Evolutionary conservation across 2,888 invertebrate genomes (phyloP).

Genomic region (Caenorhabditis sp.): DNA sequence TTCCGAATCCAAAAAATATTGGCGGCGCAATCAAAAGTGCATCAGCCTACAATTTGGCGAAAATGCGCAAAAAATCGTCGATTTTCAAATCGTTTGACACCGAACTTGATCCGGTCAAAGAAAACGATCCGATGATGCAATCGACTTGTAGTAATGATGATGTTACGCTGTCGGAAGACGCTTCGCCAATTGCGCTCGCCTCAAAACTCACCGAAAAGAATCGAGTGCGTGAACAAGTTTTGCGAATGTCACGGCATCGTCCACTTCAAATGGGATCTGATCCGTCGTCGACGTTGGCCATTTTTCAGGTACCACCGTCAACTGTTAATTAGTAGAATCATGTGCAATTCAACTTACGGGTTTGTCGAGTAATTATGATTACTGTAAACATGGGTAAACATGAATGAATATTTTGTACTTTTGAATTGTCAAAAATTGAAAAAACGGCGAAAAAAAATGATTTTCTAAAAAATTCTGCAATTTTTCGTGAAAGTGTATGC

Average conservation of each 20-base stretch:
- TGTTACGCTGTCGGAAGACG: slow-evolving; percentile 30
- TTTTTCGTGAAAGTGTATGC: too few relatives aligned
- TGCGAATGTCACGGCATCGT: slow-evolving; percentile 43
- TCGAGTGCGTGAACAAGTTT: slow-evolving; percentile 17
- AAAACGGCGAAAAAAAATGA: too few relatives aligned
- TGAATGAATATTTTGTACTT: background rate
- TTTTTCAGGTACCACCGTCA: slow-evolving; percentile 39
- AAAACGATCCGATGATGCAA: slow-evolving; percentile 17
- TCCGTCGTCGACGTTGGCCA: slow-evolving; percentile 37
- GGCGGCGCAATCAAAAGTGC: slow-evolving; percentile 48
- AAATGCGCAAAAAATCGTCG: slow-evolving; percentile 40
- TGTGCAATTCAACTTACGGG: background rate
- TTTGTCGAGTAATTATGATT: background rate
- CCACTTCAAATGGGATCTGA: slow-evolving; percentile 37
- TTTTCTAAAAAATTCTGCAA: too few relatives aligned
- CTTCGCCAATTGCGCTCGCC: background rate
- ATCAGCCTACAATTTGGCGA: slow-evolving; percentile 49
- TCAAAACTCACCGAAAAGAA: background rate
- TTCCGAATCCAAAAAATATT: slow-evolving; percentile 14
- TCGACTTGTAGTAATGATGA: slow-evolving; percentile 33
- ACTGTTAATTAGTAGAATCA: background rate
- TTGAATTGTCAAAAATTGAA: background rate
- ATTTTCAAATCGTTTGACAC: slow-evolving; percentile 57
- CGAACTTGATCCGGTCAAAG: slow-evolving; percentile 51
- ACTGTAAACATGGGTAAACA: background rate